Conservation (phyloP, 2,888 invertebrate genomes). For the Cybosia mesomella region DNA sequence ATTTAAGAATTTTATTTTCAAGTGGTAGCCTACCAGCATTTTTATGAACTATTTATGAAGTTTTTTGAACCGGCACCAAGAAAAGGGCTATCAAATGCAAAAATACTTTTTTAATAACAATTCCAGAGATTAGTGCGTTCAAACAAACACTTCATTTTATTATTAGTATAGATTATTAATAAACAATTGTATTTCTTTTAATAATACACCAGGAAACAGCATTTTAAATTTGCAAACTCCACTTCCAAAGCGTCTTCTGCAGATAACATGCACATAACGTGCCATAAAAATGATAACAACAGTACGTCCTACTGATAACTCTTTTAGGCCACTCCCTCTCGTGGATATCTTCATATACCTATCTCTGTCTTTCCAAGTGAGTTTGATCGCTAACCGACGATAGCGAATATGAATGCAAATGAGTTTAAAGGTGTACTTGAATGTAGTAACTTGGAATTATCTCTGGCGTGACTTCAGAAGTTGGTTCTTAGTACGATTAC, state of each 20-base stretch:
- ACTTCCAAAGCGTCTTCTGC: background rate
- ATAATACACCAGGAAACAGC: slow-evolving; percentile 4
- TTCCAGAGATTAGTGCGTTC: background rate
- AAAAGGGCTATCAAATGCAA: no score
- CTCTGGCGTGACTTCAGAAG: slow-evolving; percentile 51
- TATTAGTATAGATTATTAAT: background rate
- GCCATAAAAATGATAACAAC: slow-evolving; percentile 23
- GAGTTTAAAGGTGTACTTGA: slow-evolving; percentile 50
- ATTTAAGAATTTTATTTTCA: no score
- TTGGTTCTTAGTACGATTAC: slow-evolving; percentile 30
- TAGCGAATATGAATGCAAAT: slow-evolving; percentile 58
- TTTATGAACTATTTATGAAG: no score
- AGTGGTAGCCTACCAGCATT: no score
- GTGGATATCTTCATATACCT: slow-evolving; percentile 19
- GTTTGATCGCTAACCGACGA: slow-evolving; percentile 46
- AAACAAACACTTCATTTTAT: no score
- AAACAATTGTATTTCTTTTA: background rate
- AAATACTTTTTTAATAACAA: background rate
- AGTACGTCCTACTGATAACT: slow-evolving; percentile 36
- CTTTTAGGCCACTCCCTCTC: slow-evolving; percentile 23
- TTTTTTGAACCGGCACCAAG: no score
- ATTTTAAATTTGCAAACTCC: background rate
- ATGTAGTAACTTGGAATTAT: slow-evolving; percentile 54
- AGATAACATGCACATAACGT: slow-evolving; percentile 15
- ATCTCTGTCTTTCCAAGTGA: slow-evolving; percentile 30